Evolutionary conservation across 2,113 vertebrate species (phyloP).

Genomic region (Stegostoma tigrinum): DNA sequence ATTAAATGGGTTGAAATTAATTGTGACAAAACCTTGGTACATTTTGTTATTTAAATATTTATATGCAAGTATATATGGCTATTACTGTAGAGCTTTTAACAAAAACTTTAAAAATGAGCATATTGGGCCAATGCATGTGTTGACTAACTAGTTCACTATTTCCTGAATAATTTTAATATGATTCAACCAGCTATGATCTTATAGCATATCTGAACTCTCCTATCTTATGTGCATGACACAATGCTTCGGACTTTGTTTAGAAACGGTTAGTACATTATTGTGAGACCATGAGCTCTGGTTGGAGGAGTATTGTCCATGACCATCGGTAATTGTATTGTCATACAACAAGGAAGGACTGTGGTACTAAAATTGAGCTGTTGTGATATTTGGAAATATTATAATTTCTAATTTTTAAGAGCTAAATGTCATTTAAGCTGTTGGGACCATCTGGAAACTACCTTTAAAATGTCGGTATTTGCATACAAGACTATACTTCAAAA

Average conservation of each 20-base stretch:
- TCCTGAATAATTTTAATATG: no score
- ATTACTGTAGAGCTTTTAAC: no score
- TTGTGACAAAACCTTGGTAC: no score
- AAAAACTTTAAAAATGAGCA: no score
- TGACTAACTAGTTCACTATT: no score
- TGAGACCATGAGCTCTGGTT: neutral
- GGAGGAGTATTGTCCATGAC: neutral
- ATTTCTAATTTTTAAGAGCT: neutral
- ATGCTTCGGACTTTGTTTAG: neutral
- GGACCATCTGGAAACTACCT: neutral
- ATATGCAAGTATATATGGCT: no score
- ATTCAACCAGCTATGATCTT: neutral
- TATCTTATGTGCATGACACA: no score
- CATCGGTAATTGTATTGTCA: neutral
- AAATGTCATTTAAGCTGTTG: neutral
- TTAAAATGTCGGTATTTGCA: neutral
- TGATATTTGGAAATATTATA: neutral
- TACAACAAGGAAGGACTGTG: no score
- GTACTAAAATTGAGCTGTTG: no score
- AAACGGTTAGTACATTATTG: neutral
- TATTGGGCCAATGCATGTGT: no score
- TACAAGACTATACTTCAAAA: neutral
- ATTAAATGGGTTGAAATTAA: neutral
- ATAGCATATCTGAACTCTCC: no score
- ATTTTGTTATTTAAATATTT: no score